Conservation (phyloP, 2,888 invertebrate species). For the Aphelenchoides bicaudatus region DNA sequence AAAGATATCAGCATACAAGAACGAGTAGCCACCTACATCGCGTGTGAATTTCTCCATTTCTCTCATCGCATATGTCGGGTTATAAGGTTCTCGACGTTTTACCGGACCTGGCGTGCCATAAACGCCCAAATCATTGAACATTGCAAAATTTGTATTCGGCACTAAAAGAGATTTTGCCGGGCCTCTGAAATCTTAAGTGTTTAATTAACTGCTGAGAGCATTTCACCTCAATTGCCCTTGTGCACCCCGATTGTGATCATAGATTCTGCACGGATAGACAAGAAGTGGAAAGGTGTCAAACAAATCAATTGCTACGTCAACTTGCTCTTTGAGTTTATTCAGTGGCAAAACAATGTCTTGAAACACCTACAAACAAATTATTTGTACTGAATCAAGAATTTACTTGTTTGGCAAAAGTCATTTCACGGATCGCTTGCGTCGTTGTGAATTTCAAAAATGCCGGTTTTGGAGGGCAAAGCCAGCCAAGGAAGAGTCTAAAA, state of each 20-base stretch:
- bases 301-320: constrained; percentile 67
- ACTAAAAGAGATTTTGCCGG: constrained; percentile 68
- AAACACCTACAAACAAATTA: constrained; percentile 65
- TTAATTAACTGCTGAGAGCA: background rate
- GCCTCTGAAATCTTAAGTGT: constrained; percentile 50
- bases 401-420: constrained; percentile 70
- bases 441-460: constrained; percentile 74
- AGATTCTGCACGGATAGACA: constrained; percentile 71
- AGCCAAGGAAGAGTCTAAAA: constrained; percentile 67
- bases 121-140: constrained; percentile 73
- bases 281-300: constrained; percentile 71
- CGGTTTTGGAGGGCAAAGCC: constrained; percentile 72
- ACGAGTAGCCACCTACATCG: constrained; percentile 69
- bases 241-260: constrained; percentile 67
- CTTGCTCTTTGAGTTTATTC: constrained; percentile 69
- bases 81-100: constrained; percentile 66
- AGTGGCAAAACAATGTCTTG: constrained; percentile 73
- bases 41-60: constrained; percentile 72
- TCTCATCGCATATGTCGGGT: constrained; percentile 70
- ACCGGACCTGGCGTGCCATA: constrained; percentile 72
- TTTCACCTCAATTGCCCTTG: constrained; percentile 52
- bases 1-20: constrained; percentile 72
- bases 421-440: constrained; percentile 70
- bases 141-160: constrained; percentile 69
- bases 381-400: background rate